Conservation (phyloP, 2,113 vertebrate genomes). For the Delphinus delphis region DNA sequence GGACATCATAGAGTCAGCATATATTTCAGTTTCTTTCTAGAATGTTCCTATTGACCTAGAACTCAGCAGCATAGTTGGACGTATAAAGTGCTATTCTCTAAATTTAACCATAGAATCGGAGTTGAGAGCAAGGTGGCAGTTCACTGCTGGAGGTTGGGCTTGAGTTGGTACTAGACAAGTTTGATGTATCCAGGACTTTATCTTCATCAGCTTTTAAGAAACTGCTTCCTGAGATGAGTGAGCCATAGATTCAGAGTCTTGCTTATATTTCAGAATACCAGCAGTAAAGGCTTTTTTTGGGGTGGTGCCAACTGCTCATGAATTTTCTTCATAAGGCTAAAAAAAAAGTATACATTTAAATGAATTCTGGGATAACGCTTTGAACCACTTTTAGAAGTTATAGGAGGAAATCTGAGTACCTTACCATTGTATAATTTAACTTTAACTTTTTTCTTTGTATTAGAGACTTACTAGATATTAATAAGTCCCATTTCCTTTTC, state of each 20-base stretch:
- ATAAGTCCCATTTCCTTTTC: not conserved
- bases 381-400: not conserved
- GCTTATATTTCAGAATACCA: not conserved
- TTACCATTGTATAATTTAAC: not conserved
- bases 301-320: not conserved
- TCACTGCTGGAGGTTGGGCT: not conserved
- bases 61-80: not conserved
- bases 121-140: not conserved
- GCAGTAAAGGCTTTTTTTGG: not conserved
- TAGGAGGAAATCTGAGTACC: not conserved
- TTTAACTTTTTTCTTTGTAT: not conserved
- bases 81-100: not conserved
- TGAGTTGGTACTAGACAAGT: not conserved
- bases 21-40: not conserved
- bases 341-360: not conserved
- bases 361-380: not conserved
- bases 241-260: not conserved
- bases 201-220: not conserved
- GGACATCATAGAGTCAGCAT: not conserved
- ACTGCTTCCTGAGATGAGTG: not conserved
- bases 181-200: not conserved
- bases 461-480: not conserved
- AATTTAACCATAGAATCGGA: not conserved
- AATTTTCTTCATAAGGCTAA: not conserved
- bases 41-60: not conserved